Evolutionary conservation across 2,113 vertebrate genomes (phyloP).

Genomic region (Bothrops jararaca): DNA sequence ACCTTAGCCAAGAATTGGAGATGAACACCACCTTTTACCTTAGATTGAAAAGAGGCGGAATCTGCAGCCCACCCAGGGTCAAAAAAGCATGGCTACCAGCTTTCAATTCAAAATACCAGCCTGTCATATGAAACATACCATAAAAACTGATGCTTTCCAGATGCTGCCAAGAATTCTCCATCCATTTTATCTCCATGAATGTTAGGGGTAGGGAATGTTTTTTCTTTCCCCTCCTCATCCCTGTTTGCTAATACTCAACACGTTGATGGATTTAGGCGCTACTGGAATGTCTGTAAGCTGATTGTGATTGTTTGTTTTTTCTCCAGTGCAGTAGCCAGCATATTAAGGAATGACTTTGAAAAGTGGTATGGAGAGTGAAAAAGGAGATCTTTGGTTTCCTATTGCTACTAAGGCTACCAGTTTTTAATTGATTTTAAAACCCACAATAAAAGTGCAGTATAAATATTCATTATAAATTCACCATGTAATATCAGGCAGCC

Average conservation of each 20-base stretch:
- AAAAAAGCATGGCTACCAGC: constrained; percentile 57
- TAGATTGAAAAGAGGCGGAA: constrained; percentile 64
- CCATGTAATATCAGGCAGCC: background rate
- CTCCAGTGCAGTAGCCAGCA: background rate
- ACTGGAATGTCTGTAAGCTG: background rate
- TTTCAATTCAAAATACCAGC: constrained; percentile 72
- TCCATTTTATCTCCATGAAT: constrained; percentile 58
- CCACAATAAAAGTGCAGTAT: background rate
- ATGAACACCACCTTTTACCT: background rate
- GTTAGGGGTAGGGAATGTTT: background rate
- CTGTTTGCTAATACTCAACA: background rate
- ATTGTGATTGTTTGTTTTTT: background rate
- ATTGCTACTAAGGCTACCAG: background rate
- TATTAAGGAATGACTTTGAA: background rate
- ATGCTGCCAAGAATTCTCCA: constrained; percentile 42
- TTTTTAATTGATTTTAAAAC: background rate
- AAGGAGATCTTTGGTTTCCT: background rate
- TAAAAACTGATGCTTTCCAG: constrained; percentile 67
- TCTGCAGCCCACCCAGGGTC: constrained; percentile 73
- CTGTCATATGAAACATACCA: constrained; percentile 68
- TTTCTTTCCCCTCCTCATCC: background rate
- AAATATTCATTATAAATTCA: background rate
- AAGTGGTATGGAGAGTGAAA: background rate
- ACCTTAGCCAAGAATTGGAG: background rate
- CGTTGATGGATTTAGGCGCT: background rate